Evolutionary conservation across 2,888 invertebrate genomes (phyloP), one percentile per base, ranked within the genome.

Genomic region (Hypercompe scribonia): DNA sequence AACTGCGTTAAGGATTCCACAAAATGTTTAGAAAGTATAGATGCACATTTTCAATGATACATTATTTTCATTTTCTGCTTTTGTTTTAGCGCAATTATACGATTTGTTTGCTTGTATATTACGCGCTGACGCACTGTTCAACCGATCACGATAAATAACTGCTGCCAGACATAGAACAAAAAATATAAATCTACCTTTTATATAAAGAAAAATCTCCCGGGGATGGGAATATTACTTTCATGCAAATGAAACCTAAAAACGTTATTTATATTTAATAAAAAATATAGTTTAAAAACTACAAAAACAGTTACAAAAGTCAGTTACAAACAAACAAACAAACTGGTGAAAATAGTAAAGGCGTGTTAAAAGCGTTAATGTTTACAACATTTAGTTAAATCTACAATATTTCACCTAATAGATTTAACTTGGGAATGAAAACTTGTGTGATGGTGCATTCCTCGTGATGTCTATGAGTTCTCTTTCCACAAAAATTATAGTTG

Each of bases 1-100:
- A 63, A 73, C 36, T 34, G 68, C 63, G 61, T 66, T 66, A 71
- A 54, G 36, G 36, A 61, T 11, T 31, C 28, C 58, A 58, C 15
- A 58, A 31, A 15, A 1, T 28, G 13, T 31, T 31, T 31, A 58
- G 28, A 58, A 31, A 58, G 58, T 31, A 15, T 58, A 58, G 3
- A n/a, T 15, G 4, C 5, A 58, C 58, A 58, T 13, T 58, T 28
- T 15, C 15, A 58, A 58, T 58, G 15, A 28, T 31, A 28, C 28
- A 28, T 58, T 31, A 58, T 58, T 58, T 28, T 15, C 58, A 31
- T 58, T 15, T 15, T 0, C 28, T 58, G 1, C 3, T 31, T 58
- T 58, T 13, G 28, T 28, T 58, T 58, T 58, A 58, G 3, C 24
- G n/a, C 50, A 54, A n/a, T 3, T 50, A 24, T 7, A 24, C 28